Evolutionary conservation across 2,888 invertebrate genomes (phyloP), one percentile per base, ranked within the genome.

Genomic region (Xestia ashworthii): DNA sequence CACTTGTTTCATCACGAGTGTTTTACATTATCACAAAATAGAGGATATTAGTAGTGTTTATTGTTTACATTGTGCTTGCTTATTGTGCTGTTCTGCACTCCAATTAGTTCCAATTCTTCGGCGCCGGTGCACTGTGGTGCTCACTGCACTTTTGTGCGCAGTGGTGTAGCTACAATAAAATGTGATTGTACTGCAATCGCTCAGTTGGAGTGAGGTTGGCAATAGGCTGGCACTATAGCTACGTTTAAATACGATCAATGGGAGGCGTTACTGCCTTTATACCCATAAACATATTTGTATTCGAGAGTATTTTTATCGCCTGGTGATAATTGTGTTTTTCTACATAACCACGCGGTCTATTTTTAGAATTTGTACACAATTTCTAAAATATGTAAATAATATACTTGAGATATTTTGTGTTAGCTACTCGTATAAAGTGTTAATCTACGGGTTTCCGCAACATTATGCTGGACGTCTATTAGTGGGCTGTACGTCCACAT

Each of bases 1-100:
- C 71, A 77, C 62, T 78, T 76, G 76, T 80, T 82, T 81, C 78
- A 76, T 77, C 74, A 86, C 65, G 41, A 76, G 74, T 72, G 71
- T 76, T 55, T 76, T 72, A 74, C 78, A 76, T 82, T 83, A 80
- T 70, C 62, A 64, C 72, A 67, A 81, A 81, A 76, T 70, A 74
- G 67, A 72, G 71, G 71, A 72, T 72, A 85, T 85, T 86, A 83
- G 72, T 60, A 48, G 50, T 58, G 60, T 19, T 75, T 55, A 60
- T 78, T 81, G 78, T 81, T 80, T 60, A 65, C 76, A 78, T 77
- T 87, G 66, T 80, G 66, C 22, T 67, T 11, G 32, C 46, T 48
- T 69, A 71, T 76, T 71, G 53, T 65, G 64, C 60, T 76, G 60
- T 70, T 80, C 60, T 81, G 64, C 38, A 71, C 12, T 55, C 38